phyloP scores from a whole-genome alignment of 2,113 vertebrate species.

The Oreochromis tanganicae region DNA sequence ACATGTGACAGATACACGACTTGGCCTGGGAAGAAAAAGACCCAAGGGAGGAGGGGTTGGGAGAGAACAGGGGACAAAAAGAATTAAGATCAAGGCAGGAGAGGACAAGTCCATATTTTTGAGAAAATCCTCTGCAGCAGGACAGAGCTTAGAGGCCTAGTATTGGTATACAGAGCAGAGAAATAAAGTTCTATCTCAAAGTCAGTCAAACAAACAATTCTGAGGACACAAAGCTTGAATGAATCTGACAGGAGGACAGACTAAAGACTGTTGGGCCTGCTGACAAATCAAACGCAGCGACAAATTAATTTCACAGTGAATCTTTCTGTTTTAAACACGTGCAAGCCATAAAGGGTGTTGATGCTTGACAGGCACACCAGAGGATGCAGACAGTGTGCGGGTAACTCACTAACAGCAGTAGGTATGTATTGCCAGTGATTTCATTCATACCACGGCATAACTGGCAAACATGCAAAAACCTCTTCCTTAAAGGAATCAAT shows the following conservation, averaged over 20 bases:
- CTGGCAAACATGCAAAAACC: not conserved
- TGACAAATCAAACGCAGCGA: constrained; percentile 31
- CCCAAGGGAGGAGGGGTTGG: not conserved
- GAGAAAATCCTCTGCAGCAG: not conserved
- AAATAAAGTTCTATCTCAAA: constrained; percentile 25
- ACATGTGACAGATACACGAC: constrained; percentile 76
- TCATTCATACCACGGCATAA: not conserved
- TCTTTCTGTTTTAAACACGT: constrained; percentile 20
- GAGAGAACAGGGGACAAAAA: not conserved
- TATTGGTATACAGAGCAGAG: not conserved
- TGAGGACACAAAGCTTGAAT: not conserved
- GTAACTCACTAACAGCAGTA: not conserved
- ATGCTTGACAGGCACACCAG: constrained; percentile 16
- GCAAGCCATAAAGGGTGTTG: constrained; percentile 44
- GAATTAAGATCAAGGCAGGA: not conserved
- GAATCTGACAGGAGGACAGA: constrained; percentile 2
- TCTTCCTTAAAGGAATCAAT: not conserved
- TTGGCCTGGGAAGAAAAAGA: constrained; percentile 58
- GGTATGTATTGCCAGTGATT: not conserved
- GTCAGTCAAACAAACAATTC: constrained; percentile 23
- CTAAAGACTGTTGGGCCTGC: constrained; percentile 1
- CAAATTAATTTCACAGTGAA: constrained; percentile 26
- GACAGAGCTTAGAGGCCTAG: not conserved
- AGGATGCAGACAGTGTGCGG: constrained; percentile 1
- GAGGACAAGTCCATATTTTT: constrained; percentile 1